Conservation (phyloP, 2,888 invertebrate species). For the Microdon myrmicae region DNA sequence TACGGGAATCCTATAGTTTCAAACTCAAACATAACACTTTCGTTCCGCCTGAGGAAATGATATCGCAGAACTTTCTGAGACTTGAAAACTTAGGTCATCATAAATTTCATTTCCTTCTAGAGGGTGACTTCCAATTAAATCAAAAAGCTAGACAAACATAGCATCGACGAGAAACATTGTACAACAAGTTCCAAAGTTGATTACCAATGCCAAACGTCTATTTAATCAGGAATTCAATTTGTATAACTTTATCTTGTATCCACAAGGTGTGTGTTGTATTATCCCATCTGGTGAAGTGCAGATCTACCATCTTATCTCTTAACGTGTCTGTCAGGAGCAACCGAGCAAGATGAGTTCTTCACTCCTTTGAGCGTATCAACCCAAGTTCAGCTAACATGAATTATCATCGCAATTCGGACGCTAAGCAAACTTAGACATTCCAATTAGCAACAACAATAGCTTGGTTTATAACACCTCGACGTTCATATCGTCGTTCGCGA, state of each 20-base stretch:
- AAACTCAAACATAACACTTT: too few relatives aligned
- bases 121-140: slow-evolving; percentile 32
- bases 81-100: too few relatives aligned
- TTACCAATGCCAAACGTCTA: slow-evolving; percentile 51
- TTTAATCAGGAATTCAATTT: slow-evolving; percentile 52
- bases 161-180: background rate
- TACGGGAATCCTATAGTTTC: too few relatives aligned
- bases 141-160: slow-evolving; percentile 43
- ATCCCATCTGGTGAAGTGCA: slow-evolving; percentile 23
- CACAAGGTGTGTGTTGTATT: slow-evolving; percentile 24
- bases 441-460: slow-evolving; percentile 47
- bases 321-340: slow-evolving; percentile 26
- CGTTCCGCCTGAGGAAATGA: too few relatives aligned
- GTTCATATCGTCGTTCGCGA: background rate
- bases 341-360: background rate
- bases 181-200: slow-evolving; percentile 28
- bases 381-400: slow-evolving; percentile 42
- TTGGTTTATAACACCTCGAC: slow-evolving; percentile 2
- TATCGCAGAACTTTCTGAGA: too few relatives aligned
- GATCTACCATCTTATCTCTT: slow-evolving; percentile 9
- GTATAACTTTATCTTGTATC: slow-evolving; percentile 47
- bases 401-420: slow-evolving; percentile 34
- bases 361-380: background rate
- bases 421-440: slow-evolving; percentile 47
- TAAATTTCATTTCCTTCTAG: slow-evolving; percentile 17